Evolutionary conservation across 92 coral and sea anemone genomes (phyloP).

Genomic region (Blastomussa wellsi): DNA sequence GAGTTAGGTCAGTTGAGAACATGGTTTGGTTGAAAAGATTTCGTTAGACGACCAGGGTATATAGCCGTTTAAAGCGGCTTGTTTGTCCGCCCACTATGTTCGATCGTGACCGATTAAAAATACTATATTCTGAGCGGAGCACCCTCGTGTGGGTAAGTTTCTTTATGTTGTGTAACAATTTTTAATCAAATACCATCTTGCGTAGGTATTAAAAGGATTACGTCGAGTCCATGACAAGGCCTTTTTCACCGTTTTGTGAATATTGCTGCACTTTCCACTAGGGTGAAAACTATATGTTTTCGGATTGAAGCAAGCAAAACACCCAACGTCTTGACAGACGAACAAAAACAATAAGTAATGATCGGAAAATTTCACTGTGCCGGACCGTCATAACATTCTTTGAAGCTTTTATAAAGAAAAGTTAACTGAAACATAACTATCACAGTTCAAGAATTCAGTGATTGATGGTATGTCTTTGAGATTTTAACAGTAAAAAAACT

Average conservation of each 20-base stretch:
- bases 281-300: not conserved
- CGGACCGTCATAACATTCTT: constrained; percentile 1
- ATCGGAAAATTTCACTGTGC: not conserved
- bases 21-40: not conserved
- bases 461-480: constrained; percentile 32
- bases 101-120: not conserved
- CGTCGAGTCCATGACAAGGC: not conserved
- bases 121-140: not conserved
- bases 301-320: not conserved
- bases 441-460: constrained; percentile 27
- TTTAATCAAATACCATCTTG: not conserved
- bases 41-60: not conserved
- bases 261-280: not conserved
- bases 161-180: not conserved
- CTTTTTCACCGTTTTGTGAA: not conserved
- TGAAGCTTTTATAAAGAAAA: not conserved
- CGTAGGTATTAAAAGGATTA: not conserved
- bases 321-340: not conserved
- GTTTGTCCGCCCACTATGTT: constrained; percentile 19
- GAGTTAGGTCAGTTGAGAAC: not conserved
- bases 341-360: constrained; percentile 6
- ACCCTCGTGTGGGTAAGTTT: not conserved
- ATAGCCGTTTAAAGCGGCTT: not conserved
- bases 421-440: not conserved
- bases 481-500: constrained; percentile 11